phyloP scores from a whole-genome alignment of 2,888 invertebrate species.

The Beris chalybata region DNA sequence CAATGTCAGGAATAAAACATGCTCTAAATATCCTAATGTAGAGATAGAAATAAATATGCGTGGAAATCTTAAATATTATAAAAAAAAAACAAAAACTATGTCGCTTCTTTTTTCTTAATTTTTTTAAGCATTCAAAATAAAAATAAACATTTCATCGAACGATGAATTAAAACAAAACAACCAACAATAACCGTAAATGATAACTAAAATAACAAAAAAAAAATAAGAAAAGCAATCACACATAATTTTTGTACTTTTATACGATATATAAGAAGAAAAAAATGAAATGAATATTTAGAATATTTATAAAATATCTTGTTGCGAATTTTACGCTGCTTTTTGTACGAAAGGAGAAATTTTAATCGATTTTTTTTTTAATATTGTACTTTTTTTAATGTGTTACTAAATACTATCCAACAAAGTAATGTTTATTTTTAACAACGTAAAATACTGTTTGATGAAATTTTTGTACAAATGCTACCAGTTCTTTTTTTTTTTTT shows the following conservation, averaged over 20 bases:
- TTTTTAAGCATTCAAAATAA: not conserved
- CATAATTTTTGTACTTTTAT: slow-evolving; percentile 29
- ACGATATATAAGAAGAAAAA: slow-evolving; percentile 14
- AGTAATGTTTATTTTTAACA: no score
- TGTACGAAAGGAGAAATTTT: slow-evolving; percentile 5
- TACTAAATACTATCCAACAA: no score
- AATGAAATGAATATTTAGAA: slow-evolving; percentile 11
- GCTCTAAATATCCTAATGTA: no score
- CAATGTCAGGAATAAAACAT: no score
- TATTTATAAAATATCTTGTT: slow-evolving; percentile 18
- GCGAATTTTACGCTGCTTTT: slow-evolving; percentile 25
- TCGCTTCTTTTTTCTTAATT: not conserved
- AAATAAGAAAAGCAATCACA: slow-evolving; percentile 15
- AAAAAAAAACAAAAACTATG: no score
- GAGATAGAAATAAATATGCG: no score
- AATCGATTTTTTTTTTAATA: slow-evolving; percentile 2
- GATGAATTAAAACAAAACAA: slow-evolving; percentile 6
- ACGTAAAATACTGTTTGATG: no score
- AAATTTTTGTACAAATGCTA: no score
- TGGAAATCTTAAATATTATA: no score
- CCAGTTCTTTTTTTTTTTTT: no score
- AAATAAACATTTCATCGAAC: not conserved
- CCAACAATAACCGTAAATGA: slow-evolving; percentile 14
- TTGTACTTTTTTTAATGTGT: not conserved
- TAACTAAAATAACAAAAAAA: slow-evolving; percentile 3